Evolutionary conservation across 2,797 vertebrate genomes (phyloP).

Genomic region (Monodelphis domestica): DNA sequence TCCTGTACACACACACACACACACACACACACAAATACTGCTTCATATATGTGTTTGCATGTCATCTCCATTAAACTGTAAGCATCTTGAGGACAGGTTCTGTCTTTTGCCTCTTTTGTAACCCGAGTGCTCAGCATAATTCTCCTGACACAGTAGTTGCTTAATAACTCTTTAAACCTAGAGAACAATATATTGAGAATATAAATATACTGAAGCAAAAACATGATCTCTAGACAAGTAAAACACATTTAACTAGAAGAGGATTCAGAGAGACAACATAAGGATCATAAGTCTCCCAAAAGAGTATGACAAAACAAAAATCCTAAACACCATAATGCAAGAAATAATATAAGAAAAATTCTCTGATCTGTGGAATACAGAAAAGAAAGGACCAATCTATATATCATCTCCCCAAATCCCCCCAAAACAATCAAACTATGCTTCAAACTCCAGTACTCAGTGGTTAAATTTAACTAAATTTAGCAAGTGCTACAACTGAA

Average conservation of each 20-base stretch:
- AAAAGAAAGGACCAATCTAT: not conserved
- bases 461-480: not conserved
- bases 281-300: not conserved
- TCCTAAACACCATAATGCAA: not conserved
- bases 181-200: not conserved
- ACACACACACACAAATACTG: too few species aligned
- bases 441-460: not conserved
- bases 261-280: not conserved
- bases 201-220: not conserved
- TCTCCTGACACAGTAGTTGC: not conserved
- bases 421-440: not conserved
- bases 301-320: not conserved
- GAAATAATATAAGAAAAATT: not conserved
- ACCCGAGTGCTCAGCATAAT: not conserved
- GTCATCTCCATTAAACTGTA: not conserved
- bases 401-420: not conserved
- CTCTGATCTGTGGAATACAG: not conserved
- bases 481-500: not conserved
- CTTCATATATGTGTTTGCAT: not conserved
- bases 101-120: not conserved
- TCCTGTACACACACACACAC: not conserved
- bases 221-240: not conserved
- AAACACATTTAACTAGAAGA: not conserved
- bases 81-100: not conserved
- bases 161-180: not conserved